Conservation (phyloP, 1,140 invertebrate genomes). For the Tetraneura akinire region DNA sequence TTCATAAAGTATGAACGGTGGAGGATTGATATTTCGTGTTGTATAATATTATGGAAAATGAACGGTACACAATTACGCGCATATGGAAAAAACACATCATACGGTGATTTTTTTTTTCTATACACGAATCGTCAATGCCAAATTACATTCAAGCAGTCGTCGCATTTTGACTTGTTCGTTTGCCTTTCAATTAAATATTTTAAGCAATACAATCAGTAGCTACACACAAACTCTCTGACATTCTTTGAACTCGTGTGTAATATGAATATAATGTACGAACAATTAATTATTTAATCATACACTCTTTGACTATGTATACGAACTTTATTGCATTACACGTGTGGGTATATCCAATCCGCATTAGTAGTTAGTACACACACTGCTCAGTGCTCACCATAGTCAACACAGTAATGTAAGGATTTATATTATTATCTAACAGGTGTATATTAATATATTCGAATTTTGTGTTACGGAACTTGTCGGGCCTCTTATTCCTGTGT, state of each 20-base stretch:
- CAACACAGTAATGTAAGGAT: too few species aligned
- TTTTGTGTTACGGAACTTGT: too few species aligned
- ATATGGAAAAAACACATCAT: background rate
- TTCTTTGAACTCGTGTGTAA: background rate
- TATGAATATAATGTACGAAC: background rate
- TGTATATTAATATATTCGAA: too few species aligned
- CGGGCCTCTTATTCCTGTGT: background rate
- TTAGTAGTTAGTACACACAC: too few species aligned
- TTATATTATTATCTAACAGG: too few species aligned
- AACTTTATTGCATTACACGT: too few species aligned
- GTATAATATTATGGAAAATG: background rate
- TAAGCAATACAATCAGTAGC: background rate
- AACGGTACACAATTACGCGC: background rate
- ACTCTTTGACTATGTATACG: too few species aligned
- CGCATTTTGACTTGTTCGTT: background rate
- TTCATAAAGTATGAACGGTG: conserved; percentile 14
- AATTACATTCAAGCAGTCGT: background rate
- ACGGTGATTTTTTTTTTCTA: conserved; percentile 4
- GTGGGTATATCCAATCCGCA: too few species aligned
- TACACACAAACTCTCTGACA: too few species aligned
- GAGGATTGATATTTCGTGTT: background rate
- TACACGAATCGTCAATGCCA: background rate
- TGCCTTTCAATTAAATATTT: background rate
- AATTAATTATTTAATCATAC: background rate
- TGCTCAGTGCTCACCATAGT: too few species aligned